These are phyloP conservation scores for Palaemon carinicauda DNA, from an alignment of 1,140 invertebrate genomes.

Conservation along the genomic window DNA sequence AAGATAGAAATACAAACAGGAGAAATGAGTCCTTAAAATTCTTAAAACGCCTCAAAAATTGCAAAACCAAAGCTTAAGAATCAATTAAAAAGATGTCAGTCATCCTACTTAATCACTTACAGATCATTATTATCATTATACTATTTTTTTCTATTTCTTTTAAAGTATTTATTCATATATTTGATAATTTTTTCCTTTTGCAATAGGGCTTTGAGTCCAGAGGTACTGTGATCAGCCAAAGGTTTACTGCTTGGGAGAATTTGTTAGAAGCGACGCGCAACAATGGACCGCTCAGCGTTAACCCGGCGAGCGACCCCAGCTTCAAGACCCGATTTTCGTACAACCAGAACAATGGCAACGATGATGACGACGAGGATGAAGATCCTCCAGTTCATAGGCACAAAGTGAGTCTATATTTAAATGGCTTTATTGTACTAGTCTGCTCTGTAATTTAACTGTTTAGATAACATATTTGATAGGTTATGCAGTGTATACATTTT, in stretches of 20 bases:
- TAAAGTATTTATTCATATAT: no score
- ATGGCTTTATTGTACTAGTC: no score
- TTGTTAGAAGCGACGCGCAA: constrained; percentile 77
- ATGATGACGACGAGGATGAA: constrained; percentile 39
- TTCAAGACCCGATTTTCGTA: background rate
- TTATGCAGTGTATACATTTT: no score
- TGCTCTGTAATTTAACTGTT: no score
- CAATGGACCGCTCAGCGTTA: constrained; percentile 74
- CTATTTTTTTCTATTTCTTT: background rate
- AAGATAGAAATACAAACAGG: no score
- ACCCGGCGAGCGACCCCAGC: constrained; percentile 71
- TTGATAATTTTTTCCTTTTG: no score
- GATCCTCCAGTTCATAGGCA: constrained; percentile 20
- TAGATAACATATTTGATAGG: no score
- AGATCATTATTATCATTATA: background rate
- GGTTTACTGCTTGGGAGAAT: constrained; percentile 84
- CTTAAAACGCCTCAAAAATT: no score
- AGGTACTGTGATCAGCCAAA: constrained; percentile 79
- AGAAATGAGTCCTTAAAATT: no score
- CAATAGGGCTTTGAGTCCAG: constrained; percentile 89
- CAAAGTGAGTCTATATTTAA: background rate
- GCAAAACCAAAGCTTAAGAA: no score
- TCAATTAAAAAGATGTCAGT: no score
- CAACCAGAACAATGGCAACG: background rate
- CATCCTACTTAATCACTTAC: no score